A percentile compares a stretch with the other conserved stretches of the same genome.
phyloP scores from a whole-genome alignment of 2,888 invertebrate genomes.

The Rhingia rostrata region DNA sequence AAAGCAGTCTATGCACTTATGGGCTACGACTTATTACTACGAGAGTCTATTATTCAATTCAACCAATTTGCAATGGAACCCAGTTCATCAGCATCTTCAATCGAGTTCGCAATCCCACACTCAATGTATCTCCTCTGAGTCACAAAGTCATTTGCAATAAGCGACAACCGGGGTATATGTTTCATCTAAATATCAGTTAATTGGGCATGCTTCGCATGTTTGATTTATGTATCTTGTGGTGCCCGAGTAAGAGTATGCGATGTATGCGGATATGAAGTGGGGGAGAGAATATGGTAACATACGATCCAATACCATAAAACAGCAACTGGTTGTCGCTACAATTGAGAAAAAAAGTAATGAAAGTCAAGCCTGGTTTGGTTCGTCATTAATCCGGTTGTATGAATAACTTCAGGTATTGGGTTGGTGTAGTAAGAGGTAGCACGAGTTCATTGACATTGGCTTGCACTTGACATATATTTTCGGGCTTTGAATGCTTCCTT shows the following conservation, averaged over 20 bases:
- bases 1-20: neutral
- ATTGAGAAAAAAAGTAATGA: neutral
- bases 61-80: slow-evolving; percentile 28
- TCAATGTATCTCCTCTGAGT: neutral
- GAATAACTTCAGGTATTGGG: neutral
- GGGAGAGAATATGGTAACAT: neutral
- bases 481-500: neutral
- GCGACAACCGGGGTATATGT: neutral
- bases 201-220: neutral
- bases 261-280: slow-evolving; percentile 7
- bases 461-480: slow-evolving; percentile 9
- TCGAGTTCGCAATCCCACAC: slow-evolving; percentile 11
- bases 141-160: slow-evolving; percentile 1
- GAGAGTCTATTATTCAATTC: slow-evolving; percentile 54
- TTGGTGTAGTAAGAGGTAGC: neutral
- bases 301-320: neutral
- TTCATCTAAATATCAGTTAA: neutral
- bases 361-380: neutral
- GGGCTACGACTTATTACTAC: slow-evolving; percentile 8
- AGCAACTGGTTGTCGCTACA: neutral
- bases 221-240: neutral
- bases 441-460: slow-evolving; percentile 9
- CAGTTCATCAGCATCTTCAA: slow-evolving; percentile 9
- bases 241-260: neutral
- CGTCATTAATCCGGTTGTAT: neutral